phyloP scores from a whole-genome alignment of 2,113 vertebrate species.

The Callocephalon fimbriatum region DNA sequence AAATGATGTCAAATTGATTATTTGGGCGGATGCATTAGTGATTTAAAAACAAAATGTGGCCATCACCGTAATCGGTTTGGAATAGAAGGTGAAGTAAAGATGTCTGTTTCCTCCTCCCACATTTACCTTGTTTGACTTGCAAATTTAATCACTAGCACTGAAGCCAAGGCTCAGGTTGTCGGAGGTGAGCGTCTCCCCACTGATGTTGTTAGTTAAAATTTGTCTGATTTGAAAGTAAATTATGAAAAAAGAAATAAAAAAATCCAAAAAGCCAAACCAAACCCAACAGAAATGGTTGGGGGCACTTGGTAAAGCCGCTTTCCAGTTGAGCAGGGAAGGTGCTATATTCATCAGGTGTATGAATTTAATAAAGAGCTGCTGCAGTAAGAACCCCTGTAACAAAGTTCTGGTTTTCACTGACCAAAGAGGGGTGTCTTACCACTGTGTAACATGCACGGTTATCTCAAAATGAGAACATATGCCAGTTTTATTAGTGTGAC shows the following conservation, averaged over 20 bases:
- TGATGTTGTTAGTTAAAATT: not conserved
- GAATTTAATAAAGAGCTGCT: not conserved
- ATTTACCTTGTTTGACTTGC: slow-evolving; percentile 43
- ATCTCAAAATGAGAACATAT: not conserved
- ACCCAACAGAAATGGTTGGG: not conserved
- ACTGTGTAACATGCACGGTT: not conserved
- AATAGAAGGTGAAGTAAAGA: not conserved
- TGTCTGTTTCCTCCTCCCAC: not conserved
- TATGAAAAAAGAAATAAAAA: not conserved
- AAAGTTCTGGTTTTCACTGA: not conserved
- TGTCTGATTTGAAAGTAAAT: not conserved
- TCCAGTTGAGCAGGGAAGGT: not conserved
- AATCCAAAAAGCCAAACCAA: rapidly evolving
- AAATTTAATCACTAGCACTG: slow-evolving; percentile 45
- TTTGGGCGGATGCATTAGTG: not conserved
- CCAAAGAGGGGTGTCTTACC: not conserved
- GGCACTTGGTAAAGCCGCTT: not conserved
- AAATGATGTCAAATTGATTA: not conserved
- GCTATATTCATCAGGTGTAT: not conserved
- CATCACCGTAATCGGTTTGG: not conserved
- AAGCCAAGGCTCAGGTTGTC: not conserved
- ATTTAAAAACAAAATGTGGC: not conserved
- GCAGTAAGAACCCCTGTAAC: not conserved
- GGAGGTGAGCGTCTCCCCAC: not conserved
- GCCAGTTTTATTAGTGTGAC: not conserved